Evolutionary conservation across 2,888 invertebrate species (phyloP).

Genomic region (Cephus runcator): DNA sequence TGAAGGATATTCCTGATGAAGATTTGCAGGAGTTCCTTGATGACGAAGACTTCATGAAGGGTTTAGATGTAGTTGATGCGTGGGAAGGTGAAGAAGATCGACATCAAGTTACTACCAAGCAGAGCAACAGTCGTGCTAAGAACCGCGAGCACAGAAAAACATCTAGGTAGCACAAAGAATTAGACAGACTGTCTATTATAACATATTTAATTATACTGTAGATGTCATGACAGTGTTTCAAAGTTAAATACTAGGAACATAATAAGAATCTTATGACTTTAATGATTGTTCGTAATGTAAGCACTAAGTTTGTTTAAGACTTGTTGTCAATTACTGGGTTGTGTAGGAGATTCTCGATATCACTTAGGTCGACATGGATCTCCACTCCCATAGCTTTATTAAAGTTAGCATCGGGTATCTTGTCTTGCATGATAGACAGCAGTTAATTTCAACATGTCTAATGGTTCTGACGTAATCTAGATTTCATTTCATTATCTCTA

Average conservation of each 20-base stretch:
- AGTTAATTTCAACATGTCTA: background rate
- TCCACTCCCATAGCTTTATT: background rate
- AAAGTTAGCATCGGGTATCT: background rate
- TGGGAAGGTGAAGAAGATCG: conserved; percentile 57
- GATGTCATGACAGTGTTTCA: background rate
- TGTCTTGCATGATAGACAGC: background rate
- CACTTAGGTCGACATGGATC: background rate
- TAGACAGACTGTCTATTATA: background rate
- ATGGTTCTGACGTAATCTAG: background rate
- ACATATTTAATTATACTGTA: background rate
- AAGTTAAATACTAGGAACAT: background rate
- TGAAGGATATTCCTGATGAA: conserved; percentile 55
- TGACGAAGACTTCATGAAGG: conserved; percentile 58
- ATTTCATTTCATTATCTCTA: background rate
- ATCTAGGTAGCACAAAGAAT: conserved; percentile 25
- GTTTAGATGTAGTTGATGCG: conserved; percentile 57
- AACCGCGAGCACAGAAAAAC: conserved; percentile 19
- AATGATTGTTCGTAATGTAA: background rate
- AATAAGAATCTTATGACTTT: conserved; percentile 20
- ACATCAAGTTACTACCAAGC: conserved; percentile 16
- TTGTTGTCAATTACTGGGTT: background rate
- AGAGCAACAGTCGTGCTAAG: conserved; percentile 7
- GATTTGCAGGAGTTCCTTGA: conserved; percentile 56
- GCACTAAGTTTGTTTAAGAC: background rate
- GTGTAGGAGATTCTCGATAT: background rate